These are phyloP conservation scores for Brachyhypopomus gauderio DNA, from an alignment of 2,113 vertebrate species.

Conservation along the genomic window DNA sequence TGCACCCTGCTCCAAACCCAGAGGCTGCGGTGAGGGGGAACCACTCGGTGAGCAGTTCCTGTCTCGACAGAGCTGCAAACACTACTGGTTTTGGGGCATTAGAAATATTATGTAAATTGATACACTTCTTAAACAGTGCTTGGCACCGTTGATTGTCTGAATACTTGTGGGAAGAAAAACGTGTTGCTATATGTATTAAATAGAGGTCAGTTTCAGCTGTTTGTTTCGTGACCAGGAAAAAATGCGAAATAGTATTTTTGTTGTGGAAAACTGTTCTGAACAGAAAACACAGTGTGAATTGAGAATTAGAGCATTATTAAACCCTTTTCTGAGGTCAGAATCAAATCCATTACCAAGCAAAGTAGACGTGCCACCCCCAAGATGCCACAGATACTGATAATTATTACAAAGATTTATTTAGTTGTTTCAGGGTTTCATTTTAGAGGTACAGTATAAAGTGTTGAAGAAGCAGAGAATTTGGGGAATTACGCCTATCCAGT, in stretches of 20 bases:
- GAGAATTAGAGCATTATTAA: slow-evolving; percentile 21
- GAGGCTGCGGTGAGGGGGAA: background rate
- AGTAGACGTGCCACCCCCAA: too few relatives aligned
- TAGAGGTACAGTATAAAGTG: slow-evolving; percentile 3
- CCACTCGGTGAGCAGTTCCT: background rate
- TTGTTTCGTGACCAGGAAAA: slow-evolving; percentile 5
- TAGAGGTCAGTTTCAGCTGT: slow-evolving; percentile 13
- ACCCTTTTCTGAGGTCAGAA: slow-evolving; percentile 7
- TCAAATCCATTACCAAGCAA: slow-evolving; percentile 3
- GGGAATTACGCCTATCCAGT: background rate
- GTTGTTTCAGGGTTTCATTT: background rate
- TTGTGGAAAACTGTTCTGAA: slow-evolving; percentile 11
- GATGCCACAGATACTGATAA: background rate
- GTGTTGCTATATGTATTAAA: slow-evolving; percentile 28
- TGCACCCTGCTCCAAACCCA: background rate
- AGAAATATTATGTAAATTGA: slow-evolving; percentile 40
- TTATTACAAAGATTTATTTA: background rate
- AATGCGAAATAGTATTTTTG: background rate
- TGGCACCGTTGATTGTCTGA: slow-evolving; percentile 21
- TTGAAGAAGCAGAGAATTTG: background rate
- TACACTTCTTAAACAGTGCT: slow-evolving; percentile 19
- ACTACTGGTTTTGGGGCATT: slow-evolving; percentile 3
- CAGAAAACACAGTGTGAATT: slow-evolving; percentile 11
- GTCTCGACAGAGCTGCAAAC: slow-evolving; percentile 10
- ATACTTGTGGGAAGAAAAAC: slow-evolving; percentile 20